Base-by-base conservation (phyloP, 1,140 invertebrate genomes). In the Vollenhovia emeryi region DNA sequence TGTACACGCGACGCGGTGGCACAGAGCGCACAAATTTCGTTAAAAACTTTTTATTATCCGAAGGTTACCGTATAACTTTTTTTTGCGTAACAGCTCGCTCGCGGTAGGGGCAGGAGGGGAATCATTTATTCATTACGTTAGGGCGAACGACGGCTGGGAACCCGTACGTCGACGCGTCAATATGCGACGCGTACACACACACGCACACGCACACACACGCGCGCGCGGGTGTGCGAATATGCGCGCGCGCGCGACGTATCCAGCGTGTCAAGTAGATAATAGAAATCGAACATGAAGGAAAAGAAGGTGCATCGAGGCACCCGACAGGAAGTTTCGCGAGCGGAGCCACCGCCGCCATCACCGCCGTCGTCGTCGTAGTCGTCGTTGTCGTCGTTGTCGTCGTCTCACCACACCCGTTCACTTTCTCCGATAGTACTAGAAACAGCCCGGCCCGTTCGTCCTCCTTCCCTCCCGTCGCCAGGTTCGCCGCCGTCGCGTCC, bases 361-460 rank as follows among this genome's bases (percentile, higher is more conserved):
- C n/a, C 62, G n/a, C 13, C 75, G 55, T n/a, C n/a, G n/a, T n/a
- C n/a, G n/a, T n/a, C n/a, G n/a, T n/a, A n/a, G n/a, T n/a, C 57
- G 40, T 9, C 40, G 3, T 59, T 80, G 40, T 50, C 62, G 36
- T 36, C 33, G n/a, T n/a, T 36, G 3, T 36, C 59, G 78, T 36
- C 71, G 27, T n/a, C n/a, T n/a, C n/a, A n/a, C 86, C 90, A 87
- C 90, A 86, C 86, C 86, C 89, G 86, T 92, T 93, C 90, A 92
- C 93, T 94, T 93, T 93, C 92, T 93, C 91, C 90, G 85, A 90
- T 90, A 92, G 83, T 87, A 90, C 85, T 90, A 90, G 89, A 87
- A 87, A 89, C 85, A 74, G 84, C 87, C 45, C 82, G 15, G 52
- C 66, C 74, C 57, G 68, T 59, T 64, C 73, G 60, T 21, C 74